A percentile compares a stretch with the other conserved stretches of the same genome.
Conservation (phyloP, 1,140 invertebrate genomes). For the Drosophila tani region DNA sequence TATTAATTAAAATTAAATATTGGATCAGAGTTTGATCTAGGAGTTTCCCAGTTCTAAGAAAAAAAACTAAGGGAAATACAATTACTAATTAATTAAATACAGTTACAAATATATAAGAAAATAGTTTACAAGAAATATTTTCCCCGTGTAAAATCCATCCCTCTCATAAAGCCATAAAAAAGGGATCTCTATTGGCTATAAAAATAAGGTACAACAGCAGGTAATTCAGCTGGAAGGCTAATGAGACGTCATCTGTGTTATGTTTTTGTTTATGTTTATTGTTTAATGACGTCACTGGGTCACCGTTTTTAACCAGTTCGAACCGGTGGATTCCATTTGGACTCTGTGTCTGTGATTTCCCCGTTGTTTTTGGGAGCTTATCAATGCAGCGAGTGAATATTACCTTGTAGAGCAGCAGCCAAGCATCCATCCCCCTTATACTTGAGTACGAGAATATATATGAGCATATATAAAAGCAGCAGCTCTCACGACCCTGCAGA, state of each 20-base stretch:
- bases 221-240: constrained; percentile 6
- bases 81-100: background rate
- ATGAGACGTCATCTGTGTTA: background rate
- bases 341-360: background rate
- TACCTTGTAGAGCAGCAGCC: constrained; percentile 37
- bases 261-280: constrained; percentile 13
- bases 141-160: background rate
- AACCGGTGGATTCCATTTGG: constrained; percentile 34
- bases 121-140: background rate
- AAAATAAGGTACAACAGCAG: background rate
- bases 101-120: background rate
- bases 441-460: background rate
- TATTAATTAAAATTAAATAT: no score
- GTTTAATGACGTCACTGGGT: constrained; percentile 26
- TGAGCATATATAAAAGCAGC: background rate
- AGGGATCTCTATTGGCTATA: background rate
- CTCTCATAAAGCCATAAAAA: background rate
- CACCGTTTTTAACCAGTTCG: constrained; percentile 32
- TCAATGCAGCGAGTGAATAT: constrained; percentile 47
- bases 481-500: constrained; percentile 24
- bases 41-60: no score
- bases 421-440: constrained; percentile 11
- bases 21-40: no score
- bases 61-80: no score
- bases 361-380: constrained; percentile 44